Base-by-base conservation (phyloP, 2,113 vertebrate genomes). In the Pelobates fuscus region DNA sequence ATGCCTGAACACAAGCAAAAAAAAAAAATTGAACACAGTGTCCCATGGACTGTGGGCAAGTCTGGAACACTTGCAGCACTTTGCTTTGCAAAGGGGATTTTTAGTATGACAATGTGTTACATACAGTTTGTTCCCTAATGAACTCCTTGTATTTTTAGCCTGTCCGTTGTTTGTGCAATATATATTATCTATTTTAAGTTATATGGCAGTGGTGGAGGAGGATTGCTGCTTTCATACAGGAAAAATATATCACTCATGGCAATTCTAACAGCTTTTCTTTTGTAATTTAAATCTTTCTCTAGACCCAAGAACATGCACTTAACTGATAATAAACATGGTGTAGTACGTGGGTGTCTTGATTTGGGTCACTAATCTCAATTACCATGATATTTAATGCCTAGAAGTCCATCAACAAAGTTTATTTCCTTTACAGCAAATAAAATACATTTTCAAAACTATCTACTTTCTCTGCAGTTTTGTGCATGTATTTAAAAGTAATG, bases 101-200 rank as follows among this genome's bases (percentile, higher is more conserved):
- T 46, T 46, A 8, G 2, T 8, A 3, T 46, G 17, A 18, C 32
- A 41, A 41, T 15, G 5, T 46, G 44, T 46, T 46, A 18, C 44
- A 3, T 46, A 18, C 15, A 15, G 3, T 46, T 46, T 46, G 3
- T 46, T 46, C 15, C 44, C 44, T 82, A 78, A 82, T 79, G 78
- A 30, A 68, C 79, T 77, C 82, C 83, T 86, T 84, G 82, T 83
- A 85, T 79, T 72, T 30, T 85, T 85, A 83, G 87, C 84, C 66
- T 0, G 80, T 84, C 80, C 85, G 88, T 91, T 90, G 86, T 83
- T 88, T 86, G 92, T 93, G 92, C 92, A 93, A 92, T 92, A 91
- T 92, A 91, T 92, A 91, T 91, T 89, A 82, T 89, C 86, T 89
- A 88, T 88, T 91, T 90, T 78, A 84, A 90, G 86, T 87, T 89